Percentiles rank a stretch among this genome's conserved stretches.
These are phyloP conservation scores for Meriones psammophilus DNA, from an alignment of 2,797 vertebrate genomes.

Conservation along the genomic window DNA sequence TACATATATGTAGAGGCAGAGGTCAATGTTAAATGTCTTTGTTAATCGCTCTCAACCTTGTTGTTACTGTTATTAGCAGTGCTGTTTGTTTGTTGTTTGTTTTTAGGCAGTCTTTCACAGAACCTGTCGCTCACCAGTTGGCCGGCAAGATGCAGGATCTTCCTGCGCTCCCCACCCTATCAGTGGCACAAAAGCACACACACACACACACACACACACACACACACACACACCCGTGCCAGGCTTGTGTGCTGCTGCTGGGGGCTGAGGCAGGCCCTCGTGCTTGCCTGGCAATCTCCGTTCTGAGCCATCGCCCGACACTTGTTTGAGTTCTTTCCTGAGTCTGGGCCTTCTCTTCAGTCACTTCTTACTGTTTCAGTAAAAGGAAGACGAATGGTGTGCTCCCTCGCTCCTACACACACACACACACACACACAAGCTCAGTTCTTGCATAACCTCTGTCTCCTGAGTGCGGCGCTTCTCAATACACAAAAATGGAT, in stretches of 20 bases:
- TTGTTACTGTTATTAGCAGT: background rate
- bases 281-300: accelerated
- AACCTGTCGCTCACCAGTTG: background rate
- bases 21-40: background rate
- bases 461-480: slow-evolving; percentile 39
- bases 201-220: too few species aligned
- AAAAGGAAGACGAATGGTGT: background rate
- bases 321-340: background rate
- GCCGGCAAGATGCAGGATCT: background rate
- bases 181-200: too few species aligned
- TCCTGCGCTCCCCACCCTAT: background rate
- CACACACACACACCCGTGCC: too few species aligned
- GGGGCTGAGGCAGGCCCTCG: background rate
- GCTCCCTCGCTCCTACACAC: slow-evolving; percentile 47
- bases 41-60: background rate
- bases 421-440: background rate
- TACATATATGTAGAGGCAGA: too few species aligned
- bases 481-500: slow-evolving; percentile 48
- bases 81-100: too few species aligned
- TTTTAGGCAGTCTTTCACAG: background rate
- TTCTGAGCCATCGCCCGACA: background rate
- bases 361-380: background rate
- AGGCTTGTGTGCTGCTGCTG: background rate
- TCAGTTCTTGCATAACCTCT: slow-evolving; percentile 64
- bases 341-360: background rate